Evolutionary conservation across 1,140 invertebrate species (phyloP), one percentile per base, ranked within the genome.

Genomic region (Melipona quadrifasciata): DNA sequence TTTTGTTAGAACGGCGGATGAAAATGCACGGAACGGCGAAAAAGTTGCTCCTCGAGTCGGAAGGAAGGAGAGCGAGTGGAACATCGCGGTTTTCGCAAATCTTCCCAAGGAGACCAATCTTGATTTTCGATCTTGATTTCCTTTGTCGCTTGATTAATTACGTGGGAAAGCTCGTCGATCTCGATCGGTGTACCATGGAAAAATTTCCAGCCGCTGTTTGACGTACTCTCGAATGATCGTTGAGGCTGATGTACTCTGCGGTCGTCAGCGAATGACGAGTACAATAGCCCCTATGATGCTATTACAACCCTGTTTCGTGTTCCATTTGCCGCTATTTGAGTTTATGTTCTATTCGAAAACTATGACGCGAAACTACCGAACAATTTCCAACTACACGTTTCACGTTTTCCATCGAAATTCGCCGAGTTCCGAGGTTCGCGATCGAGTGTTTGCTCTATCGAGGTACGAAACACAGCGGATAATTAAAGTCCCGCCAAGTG

Each of bases 1-100:
- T 5, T 39, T 39, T n/a, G 8, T 47, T 47, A 47, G 6, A 47
- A 47, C 14, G 34, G 16, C 8, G 67, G 67, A 71, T 57, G 21
- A 71, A n/a, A 57, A 79, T 24, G 65, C 31, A 79, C n/a, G 51
- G 21, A 16, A 76, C 34, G 47, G 64, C 16, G 31, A 58, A 76
- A 10, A 76, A 64, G 2, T 47, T 39, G 6, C 10, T 12, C 14
- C 12, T 47, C 12, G 39, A 70, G 19, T 57, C 24, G 24, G n/a
- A 57, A 4, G 27, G 51, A 19, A 57, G 27, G 51, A 19, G 16
- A 5, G 10, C 27, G 51, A 24, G 2, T 1, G 31, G 1, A 11
- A 70, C 65, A 55, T 55, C 51, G 24, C 17, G 24, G 19, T 51
- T n/a, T 47, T 51, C 16, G 2, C 8, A 21, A 70, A 70, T 58